phyloP scores from a whole-genome alignment of 2,113 vertebrate genomes.

The Furnarius figulus region DNA sequence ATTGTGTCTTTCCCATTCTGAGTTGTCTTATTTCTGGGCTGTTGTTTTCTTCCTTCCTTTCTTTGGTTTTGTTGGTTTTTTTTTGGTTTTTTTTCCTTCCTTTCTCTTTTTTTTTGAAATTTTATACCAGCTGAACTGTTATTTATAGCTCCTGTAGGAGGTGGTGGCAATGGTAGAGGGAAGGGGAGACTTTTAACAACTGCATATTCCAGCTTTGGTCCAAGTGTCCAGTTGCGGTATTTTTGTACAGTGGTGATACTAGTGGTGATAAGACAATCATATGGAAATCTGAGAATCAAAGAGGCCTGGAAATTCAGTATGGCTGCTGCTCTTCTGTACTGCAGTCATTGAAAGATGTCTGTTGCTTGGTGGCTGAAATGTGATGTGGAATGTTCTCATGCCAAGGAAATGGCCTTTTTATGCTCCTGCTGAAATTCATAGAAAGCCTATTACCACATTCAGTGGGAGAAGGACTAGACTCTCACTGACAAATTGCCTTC shows the following conservation, averaged over 20 bases:
- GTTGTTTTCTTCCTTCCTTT: neutral
- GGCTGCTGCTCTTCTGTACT: conserved; percentile 14
- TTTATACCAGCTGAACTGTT: conserved; percentile 33
- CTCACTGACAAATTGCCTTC: neutral
- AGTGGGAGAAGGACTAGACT: neutral
- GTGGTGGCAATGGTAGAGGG: neutral
- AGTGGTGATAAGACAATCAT: neutral
- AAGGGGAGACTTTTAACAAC: neutral
- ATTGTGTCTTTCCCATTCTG: conserved; percentile 26
- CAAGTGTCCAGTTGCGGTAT: neutral
- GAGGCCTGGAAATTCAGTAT: neutral
- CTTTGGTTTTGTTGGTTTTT: neutral
- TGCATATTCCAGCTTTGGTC: neutral
- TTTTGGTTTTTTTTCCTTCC: no score
- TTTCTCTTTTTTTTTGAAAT: neutral
- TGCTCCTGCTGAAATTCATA: neutral
- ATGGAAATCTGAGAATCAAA: conserved; percentile 7
- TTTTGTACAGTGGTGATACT: neutral
- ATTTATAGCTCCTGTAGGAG: conserved; percentile 25
- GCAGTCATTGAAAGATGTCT: neutral
- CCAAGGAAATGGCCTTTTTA: neutral
- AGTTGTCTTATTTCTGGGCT: conserved; percentile 34
- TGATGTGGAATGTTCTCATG: neutral
- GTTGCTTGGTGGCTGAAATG: conserved; percentile 15
- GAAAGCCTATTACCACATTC: neutral